Percentiles rank a stretch among this genome's conserved stretches.
Conservation (phyloP, 2,113 vertebrate genomes). For the Colaptes auratus region DNA sequence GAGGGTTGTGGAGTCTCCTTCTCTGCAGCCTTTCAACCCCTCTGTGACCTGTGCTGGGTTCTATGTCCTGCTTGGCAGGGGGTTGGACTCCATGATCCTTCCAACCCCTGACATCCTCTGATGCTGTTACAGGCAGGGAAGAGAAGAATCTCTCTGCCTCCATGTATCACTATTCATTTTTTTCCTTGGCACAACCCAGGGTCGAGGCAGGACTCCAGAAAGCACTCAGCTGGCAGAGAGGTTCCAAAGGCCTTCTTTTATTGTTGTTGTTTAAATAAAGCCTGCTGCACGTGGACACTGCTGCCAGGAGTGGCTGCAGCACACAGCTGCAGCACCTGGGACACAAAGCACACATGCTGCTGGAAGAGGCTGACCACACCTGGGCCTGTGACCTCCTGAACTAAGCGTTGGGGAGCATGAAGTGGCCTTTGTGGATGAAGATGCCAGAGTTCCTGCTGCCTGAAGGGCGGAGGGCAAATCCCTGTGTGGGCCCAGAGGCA, state of each 20-base stretch:
- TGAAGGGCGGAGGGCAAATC: background rate
- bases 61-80: no score
- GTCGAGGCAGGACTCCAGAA: background rate
- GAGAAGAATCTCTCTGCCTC: conserved; percentile 34
- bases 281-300: background rate
- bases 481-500: background rate
- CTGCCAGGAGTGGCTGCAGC: background rate
- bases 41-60: no score
- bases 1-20: no score
- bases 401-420: background rate
- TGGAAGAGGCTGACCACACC: background rate
- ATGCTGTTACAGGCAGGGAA: conserved; percentile 48
- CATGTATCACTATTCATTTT: background rate
- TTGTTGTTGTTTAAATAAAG: background rate
- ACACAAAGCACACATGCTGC: background rate
- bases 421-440: background rate
- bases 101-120: no score
- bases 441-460: background rate
- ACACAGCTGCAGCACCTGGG: background rate
- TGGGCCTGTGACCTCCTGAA: background rate
- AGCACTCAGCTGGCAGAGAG: background rate
- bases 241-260: background rate
- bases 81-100: no score
- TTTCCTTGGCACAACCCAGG: conserved; percentile 8
- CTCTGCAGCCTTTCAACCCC: no score